A percentile compares a stretch with the other conserved stretches of the same genome.
Evolutionary conservation across 2,888 invertebrate species (phyloP).

Genomic region (Dicyrtoma fusca): DNA sequence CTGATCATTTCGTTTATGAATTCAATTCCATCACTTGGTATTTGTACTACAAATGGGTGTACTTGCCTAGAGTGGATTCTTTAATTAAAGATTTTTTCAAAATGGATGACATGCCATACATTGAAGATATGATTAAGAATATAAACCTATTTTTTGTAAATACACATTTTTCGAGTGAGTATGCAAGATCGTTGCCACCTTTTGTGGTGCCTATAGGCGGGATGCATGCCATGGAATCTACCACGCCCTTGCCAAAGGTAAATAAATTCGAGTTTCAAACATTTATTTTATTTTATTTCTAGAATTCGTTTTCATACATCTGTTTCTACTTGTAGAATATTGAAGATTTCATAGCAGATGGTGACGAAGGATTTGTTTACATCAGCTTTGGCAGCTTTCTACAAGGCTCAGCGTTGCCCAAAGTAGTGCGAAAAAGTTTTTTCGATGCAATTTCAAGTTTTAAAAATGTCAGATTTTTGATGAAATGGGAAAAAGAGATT

Average conservation of each 20-base stretch:
- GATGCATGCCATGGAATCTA: background rate
- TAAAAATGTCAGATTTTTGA: background rate
- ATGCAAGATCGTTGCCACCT: slow-evolving; percentile 8
- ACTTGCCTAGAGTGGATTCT: background rate
- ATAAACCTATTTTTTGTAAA: background rate
- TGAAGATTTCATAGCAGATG: background rate
- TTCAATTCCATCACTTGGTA: slow-evolving; percentile 3
- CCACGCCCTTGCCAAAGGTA: background rate
- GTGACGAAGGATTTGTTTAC: background rate
- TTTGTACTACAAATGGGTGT: slow-evolving; percentile 2
- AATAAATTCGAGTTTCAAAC: background rate
- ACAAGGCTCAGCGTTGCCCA: background rate
- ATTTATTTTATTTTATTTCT: too few species aligned
- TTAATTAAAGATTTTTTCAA: background rate
- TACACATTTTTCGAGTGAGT: background rate
- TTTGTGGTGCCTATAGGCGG: slow-evolving; percentile 8
- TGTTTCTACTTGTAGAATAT: background rate
- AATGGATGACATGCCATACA: background rate
- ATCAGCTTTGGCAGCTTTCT: background rate
- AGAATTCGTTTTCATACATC: too few species aligned
- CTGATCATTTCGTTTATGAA: background rate
- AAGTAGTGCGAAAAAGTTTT: background rate
- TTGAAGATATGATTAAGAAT: background rate
- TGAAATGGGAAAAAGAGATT: slow-evolving; percentile 2
- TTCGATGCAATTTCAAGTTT: background rate